Evolutionary conservation across 2,113 vertebrate genomes (phyloP), one percentile per base, ranked within the genome.

Genomic region (Tetraodon nigroviridis): DNA sequence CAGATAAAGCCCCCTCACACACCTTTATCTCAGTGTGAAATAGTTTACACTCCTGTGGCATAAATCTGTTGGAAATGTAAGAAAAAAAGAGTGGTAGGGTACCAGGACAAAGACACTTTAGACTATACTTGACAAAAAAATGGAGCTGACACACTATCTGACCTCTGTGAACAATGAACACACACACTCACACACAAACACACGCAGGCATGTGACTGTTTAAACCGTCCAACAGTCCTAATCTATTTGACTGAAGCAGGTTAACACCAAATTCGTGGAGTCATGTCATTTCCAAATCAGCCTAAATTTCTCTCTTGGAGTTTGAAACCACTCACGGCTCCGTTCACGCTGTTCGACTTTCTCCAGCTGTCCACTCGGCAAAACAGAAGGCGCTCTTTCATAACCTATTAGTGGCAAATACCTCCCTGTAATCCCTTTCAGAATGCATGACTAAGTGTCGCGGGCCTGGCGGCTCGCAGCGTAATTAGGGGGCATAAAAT

Each of bases 361-460:
- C 79, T 69, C 47, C 83, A 82, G 82, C 83, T 80, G 83, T 83
- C 73, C 46, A 0, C 48, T 69, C 41, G 11, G 58, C 69, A 76
- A 48, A 71, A 87, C 83, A 83, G 74, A 82, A 80, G 70, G 75
- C 47, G 7, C 51, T 70, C 78, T 73, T 85, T 85, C 71, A 81
- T 69, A 84, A 75, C 58, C 66, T 68, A 80, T 82, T 81, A 79
- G 78, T 56, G 71, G 59, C 64, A 69, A 75, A 84, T 82, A 64
- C 64, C 74, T 79, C 17, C 53, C 48, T 7, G 3, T 82, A 84
- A 83, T 83, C 80, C 66, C 51, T 55, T 62, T 58, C 73, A 84
- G 81, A 85, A 80, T 81, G 82, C 56, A 72, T 65, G 71, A 78
- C 82, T 64, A 78, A 85, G 81, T 76, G 71, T 73, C 55, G 76